A percentile compares a stretch with the other conserved stretches of the same genome.
Evolutionary conservation across 2,797 vertebrate genomes (phyloP).

Genomic region (Brotula barbata): DNA sequence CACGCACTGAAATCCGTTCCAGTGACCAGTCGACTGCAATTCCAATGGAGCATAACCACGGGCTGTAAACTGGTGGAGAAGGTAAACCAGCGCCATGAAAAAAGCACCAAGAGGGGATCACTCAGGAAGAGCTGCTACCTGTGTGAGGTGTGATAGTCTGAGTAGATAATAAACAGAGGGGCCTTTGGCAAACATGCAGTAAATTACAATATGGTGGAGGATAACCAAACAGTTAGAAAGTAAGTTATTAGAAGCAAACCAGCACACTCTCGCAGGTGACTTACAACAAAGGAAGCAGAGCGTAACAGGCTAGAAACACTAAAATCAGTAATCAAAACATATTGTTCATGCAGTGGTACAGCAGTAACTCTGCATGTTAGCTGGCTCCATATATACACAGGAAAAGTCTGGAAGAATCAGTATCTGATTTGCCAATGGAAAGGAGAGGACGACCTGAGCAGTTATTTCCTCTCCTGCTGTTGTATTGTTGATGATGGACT

Average conservation of each 20-base stretch:
- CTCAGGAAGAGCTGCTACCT: constrained; percentile 61
- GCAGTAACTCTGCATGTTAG: too few relatives aligned
- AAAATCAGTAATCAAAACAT: too few relatives aligned
- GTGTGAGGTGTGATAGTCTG: constrained; percentile 64
- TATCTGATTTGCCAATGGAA: constrained; percentile 38
- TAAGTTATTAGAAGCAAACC: constrained; percentile 56
- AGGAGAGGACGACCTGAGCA: constrained; percentile 26
- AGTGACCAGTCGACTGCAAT: constrained; percentile 55
- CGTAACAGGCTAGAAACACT: constrained; percentile 10
- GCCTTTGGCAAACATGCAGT: constrained; percentile 59
- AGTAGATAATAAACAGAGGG: constrained; percentile 59
- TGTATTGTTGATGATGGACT: constrained; percentile 37
- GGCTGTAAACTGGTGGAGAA: constrained; percentile 64
- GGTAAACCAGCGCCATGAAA: constrained; percentile 70
- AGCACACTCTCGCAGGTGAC: constrained; percentile 25
- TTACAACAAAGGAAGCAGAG: constrained; percentile 13
- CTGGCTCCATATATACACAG: not conserved
- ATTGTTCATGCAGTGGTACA: too few relatives aligned
- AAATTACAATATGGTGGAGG: constrained; percentile 43
- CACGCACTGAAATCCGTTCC: constrained; percentile 59
- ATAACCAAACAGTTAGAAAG: constrained; percentile 32
- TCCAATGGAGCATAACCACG: constrained; percentile 67
- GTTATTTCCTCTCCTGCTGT: constrained; percentile 28
- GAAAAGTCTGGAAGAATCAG: constrained; percentile 9
- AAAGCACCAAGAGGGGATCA: constrained; percentile 67